Percentiles rank a stretch among this genome's conserved stretches.
phyloP scores from a whole-genome alignment of 2,113 vertebrate species.

The Gyps fulvus region DNA sequence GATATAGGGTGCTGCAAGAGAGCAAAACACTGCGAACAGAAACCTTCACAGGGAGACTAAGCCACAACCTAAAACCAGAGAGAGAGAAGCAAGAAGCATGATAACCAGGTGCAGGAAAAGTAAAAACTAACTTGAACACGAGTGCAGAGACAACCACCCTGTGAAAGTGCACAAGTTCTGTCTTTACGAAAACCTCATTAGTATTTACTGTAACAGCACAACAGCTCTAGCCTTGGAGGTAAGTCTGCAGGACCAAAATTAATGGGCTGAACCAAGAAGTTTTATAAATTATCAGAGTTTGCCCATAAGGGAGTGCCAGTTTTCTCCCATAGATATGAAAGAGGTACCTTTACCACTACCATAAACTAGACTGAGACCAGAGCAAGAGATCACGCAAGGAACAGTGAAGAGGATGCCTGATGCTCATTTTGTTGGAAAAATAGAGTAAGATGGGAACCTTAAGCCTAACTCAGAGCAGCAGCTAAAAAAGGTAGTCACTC shows the following conservation, averaged over 20 bases:
- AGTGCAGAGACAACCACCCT: not conserved
- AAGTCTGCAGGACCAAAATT: not conserved
- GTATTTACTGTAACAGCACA: not conserved
- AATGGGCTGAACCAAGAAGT: not conserved
- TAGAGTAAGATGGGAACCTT: not conserved
- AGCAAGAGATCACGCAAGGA: not conserved
- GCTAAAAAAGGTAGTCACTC: not conserved
- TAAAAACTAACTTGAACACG: accelerated
- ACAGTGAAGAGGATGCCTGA: not conserved
- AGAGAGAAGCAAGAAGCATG: not conserved
- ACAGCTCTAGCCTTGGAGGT: not conserved
- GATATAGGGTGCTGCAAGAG: not conserved
- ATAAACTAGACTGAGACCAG: not conserved
- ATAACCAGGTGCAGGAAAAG: not conserved
- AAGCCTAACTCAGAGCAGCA: not conserved
- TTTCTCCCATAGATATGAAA: not conserved
- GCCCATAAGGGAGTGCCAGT: not conserved
- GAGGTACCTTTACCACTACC: not conserved
- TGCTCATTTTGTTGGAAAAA: not conserved
- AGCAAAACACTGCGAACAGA: not conserved
- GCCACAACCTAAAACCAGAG: not conserved
- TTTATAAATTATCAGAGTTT: not conserved
- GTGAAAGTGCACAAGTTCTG: not conserved
- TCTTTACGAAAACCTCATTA: not conserved
- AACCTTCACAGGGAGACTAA: not conserved